Evolutionary conservation across 2,113 vertebrate genomes (phyloP).

Genomic region (Ochotona princeps): DNA sequence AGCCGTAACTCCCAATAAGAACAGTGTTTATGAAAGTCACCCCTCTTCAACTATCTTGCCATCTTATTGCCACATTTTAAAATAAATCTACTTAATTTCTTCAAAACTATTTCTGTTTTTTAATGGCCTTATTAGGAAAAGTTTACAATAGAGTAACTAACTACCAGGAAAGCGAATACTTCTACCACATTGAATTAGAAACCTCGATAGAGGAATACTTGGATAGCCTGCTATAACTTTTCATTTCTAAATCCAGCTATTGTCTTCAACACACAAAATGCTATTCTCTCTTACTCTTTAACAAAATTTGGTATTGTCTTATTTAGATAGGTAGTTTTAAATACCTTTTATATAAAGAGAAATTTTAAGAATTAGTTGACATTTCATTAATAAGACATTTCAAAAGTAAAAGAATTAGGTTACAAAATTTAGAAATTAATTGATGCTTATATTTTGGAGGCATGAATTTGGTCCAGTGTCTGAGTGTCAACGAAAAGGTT

Average conservation of each 20-base stretch:
- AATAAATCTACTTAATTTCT: neutral
- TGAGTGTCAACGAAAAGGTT: neutral
- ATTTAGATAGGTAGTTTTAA: slow-evolving; percentile 6
- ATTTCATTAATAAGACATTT: neutral
- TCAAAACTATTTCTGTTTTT: neutral
- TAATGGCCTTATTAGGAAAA: neutral
- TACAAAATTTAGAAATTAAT: neutral
- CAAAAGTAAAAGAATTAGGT: slow-evolving; percentile 16
- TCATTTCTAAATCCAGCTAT: neutral
- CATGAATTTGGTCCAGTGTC: neutral
- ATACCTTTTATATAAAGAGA: neutral
- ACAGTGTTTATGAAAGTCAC: neutral
- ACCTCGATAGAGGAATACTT: neutral
- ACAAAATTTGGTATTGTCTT: neutral
- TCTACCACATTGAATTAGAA: neutral
- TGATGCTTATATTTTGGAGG: neutral
- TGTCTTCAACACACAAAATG: neutral
- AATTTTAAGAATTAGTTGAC: slow-evolving; percentile 30
- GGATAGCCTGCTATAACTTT: neutral
- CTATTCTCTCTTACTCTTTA: accelerated
- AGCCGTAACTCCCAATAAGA: neutral
- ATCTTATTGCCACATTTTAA: neutral
- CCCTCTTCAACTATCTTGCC: neutral
- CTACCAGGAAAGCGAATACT: neutral
- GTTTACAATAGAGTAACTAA: neutral